Evolutionary conservation across 2,113 vertebrate species (phyloP), one percentile per base, ranked within the genome.

Genomic region (Phyllostomus discolor): DNA sequence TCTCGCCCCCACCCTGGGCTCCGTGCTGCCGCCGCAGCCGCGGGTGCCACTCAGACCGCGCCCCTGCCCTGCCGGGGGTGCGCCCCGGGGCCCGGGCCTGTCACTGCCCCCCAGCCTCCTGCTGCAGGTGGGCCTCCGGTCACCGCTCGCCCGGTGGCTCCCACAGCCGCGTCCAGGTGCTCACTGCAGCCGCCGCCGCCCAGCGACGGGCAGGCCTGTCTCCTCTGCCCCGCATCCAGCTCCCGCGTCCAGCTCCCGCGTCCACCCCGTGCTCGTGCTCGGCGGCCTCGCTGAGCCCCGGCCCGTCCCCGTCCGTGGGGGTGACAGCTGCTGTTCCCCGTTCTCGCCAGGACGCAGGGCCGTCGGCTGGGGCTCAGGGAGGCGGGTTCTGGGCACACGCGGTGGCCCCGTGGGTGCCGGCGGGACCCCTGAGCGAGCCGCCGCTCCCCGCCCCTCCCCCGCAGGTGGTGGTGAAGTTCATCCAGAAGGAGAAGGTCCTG

Each of bases 401-500:
- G 48, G 41, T 54, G 19, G 24, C 26, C 24, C 8, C 1, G 2
- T 0, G 33, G 85, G 17, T 0, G 2, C 17, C 5, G 0, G 22
- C 20, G 28, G n/a, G 31, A 1, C 0, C 0, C 11, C 16, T 10
- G 41, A 8, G 72, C 1, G 0, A 8, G 72, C 1, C 0, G 1
- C 33, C 54, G 2, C 62, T 88, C 38, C 73, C 5, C 84, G 57
- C 48, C 88, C 76, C 81, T 38, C 92, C 89, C 93, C 4, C 33
- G 0, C 19, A 99, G 99, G 99, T 99, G 66, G 98, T 99, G 1
- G 99, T 99, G 22, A 99, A 99, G 97, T 99, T 99, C 97, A 99
- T 99, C 91, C 99, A 98, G 98, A 99, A 99, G 98, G 98, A 99
- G 92, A 99, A 98, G 54, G 99, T 99, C 69, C 97, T 99, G 81